phyloP scores from a whole-genome alignment of 2,113 vertebrate genomes.

The Phrynosoma platyrhinos region DNA sequence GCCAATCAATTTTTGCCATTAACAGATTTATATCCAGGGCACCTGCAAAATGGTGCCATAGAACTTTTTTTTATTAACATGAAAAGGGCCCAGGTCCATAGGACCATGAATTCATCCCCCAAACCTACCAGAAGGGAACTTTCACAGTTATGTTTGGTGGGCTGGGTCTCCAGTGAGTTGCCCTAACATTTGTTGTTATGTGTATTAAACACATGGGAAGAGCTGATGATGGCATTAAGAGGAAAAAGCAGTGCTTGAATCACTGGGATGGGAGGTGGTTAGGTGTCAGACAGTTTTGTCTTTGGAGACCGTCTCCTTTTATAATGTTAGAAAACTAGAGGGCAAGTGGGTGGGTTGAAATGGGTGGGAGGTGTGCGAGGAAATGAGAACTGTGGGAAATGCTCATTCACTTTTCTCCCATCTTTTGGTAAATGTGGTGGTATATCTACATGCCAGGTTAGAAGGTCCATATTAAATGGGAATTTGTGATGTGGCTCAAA shows the following conservation, averaged over 20 bases:
- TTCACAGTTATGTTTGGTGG: not conserved
- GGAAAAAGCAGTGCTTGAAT: not conserved
- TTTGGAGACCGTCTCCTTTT: not conserved
- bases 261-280: not conserved
- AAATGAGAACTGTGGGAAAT: not conserved
- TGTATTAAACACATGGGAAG: not conserved
- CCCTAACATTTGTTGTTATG: not conserved
- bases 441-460: slow-evolving; percentile 16
- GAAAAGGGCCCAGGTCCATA: not conserved
- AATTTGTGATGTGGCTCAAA: not conserved
- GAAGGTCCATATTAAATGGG: not conserved
- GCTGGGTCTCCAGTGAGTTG: not conserved
- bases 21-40: not conserved
- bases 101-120: not conserved
- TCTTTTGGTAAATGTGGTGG: not conserved
- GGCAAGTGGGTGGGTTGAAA: not conserved
- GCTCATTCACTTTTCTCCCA: not conserved
- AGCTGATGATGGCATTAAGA: not conserved
- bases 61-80: not conserved
- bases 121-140: fast-evolving
- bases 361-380: not conserved
- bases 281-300: not conserved
- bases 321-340: not conserved
- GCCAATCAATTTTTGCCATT: not conserved
- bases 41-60: not conserved